Evolutionary conservation across 1,140 invertebrate genomes (phyloP).

Genomic region (Ceratosolen fusciceps): DNA sequence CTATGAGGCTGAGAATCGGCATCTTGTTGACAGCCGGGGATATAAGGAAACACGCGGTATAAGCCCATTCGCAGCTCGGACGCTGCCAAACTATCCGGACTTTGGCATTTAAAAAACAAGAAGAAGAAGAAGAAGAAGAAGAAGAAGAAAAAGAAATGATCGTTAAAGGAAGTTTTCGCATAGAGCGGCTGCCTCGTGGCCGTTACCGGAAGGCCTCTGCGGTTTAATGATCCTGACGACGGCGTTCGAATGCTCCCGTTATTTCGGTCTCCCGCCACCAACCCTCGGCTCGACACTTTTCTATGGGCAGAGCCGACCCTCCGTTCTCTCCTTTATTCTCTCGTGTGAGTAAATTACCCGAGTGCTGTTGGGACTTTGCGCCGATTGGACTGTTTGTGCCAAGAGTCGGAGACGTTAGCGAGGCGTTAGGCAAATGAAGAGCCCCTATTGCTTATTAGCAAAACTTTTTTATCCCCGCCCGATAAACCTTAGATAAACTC

Average conservation of each 20-base stretch:
- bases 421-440: constrained; percentile 24
- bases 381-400: neutral
- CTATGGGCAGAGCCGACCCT: constrained; percentile 18
- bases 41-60: constrained; percentile 28
- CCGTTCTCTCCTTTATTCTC: constrained; percentile 17
- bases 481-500: too few species aligned
- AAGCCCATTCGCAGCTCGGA: neutral
- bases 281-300: constrained; percentile 25
- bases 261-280: constrained; percentile 39
- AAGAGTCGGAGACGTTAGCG: neutral
- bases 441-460: neutral
- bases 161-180: constrained; percentile 44
- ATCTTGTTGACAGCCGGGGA: neutral
- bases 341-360: constrained; percentile 38
- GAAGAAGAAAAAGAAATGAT: constrained; percentile 9
- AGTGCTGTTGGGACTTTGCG: constrained; percentile 4
- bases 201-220: neutral
- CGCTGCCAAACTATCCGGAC: constrained; percentile 4
- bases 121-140: neutral
- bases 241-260: constrained; percentile 25
- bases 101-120: neutral
- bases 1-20: too few species aligned
- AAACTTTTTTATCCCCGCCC: too few species aligned
- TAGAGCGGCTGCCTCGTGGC: constrained; percentile 22
- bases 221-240: constrained; percentile 13